A percentile compares a stretch with the other conserved stretches of the same genome.
These are phyloP conservation scores for Lycia hirtaria DNA, from an alignment of 2,888 invertebrate species.

Conservation along the genomic window DNA sequence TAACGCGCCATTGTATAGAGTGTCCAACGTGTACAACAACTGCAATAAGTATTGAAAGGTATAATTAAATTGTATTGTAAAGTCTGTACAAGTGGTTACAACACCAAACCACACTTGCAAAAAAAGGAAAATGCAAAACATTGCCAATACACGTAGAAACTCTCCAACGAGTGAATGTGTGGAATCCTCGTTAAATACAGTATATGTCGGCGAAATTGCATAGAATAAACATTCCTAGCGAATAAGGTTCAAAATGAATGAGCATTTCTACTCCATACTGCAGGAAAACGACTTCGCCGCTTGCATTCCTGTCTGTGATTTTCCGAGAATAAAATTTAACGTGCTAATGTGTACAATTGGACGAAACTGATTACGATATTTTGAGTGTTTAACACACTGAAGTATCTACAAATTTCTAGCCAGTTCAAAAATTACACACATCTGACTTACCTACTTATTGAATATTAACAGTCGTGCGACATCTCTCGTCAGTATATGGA, in stretches of 20 bases:
- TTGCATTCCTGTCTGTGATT: slow-evolving; percentile 7
- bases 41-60: not conserved
- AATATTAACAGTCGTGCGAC: too few species aligned
- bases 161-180: slow-evolving; percentile 40
- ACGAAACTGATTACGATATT: too few species aligned
- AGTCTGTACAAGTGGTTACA: not conserved
- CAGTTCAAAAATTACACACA: too few species aligned
- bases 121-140: slow-evolving; percentile 20
- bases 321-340: slow-evolving; percentile 19
- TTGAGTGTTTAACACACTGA: too few species aligned
- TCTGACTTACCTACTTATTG: too few species aligned
- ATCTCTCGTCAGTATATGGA: too few species aligned
- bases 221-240: slow-evolving; percentile 19
- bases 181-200: slow-evolving; percentile 38
- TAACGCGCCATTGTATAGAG: too few species aligned
- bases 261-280: slow-evolving; percentile 3
- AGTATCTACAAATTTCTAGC: too few species aligned
- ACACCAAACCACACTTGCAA: not conserved
- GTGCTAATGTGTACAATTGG: too few species aligned
- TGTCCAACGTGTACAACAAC: too few species aligned
- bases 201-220: slow-evolving; percentile 29
- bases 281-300: not conserved
- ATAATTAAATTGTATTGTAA: not conserved
- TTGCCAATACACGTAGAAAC: slow-evolving; percentile 33
- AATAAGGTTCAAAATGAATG: slow-evolving; percentile 34